Evolutionary conservation across 2,113 vertebrate genomes (phyloP).

Genomic region (Hyla sarda): DNA sequence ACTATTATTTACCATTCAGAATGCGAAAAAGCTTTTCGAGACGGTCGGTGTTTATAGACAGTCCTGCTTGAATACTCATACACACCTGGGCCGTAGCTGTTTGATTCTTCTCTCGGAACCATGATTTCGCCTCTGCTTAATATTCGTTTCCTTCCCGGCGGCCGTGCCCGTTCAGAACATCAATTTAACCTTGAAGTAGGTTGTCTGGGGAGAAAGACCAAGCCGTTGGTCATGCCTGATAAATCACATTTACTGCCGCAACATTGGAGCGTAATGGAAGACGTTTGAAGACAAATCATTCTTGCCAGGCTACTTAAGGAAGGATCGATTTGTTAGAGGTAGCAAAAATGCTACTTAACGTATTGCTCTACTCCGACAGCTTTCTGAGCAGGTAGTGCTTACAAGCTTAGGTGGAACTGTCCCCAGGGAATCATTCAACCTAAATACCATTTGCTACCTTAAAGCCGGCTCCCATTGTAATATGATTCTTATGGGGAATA

Average conservation of each 20-base stretch:
- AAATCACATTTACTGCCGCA: conserved; percentile 22
- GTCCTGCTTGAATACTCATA: neutral
- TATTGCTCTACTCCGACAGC: neutral
- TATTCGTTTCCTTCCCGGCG: neutral
- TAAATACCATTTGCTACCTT: neutral
- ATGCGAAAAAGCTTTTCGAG: neutral
- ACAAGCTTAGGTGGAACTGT: neutral
- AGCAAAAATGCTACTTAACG: neutral
- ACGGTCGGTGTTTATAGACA: neutral
- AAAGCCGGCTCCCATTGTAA: neutral
- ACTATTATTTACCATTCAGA: neutral
- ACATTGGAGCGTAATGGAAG: conserved; percentile 18
- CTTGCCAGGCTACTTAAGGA: conserved; percentile 24
- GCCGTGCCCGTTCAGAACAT: neutral
- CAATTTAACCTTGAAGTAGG: conserved; percentile 44
- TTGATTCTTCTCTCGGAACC: neutral
- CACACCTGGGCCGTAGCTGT: neutral
- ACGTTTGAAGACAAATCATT: conserved; percentile 13
- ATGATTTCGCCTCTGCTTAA: neutral
- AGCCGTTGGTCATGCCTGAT: conserved; percentile 24
- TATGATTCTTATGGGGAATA: neutral
- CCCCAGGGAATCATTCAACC: neutral
- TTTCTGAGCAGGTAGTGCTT: neutral
- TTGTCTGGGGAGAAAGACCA: conserved; percentile 16
- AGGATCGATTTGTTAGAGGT: conserved; percentile 4